Base-by-base conservation (phyloP, 2,113 vertebrate genomes). In the Athene noctua region DNA sequence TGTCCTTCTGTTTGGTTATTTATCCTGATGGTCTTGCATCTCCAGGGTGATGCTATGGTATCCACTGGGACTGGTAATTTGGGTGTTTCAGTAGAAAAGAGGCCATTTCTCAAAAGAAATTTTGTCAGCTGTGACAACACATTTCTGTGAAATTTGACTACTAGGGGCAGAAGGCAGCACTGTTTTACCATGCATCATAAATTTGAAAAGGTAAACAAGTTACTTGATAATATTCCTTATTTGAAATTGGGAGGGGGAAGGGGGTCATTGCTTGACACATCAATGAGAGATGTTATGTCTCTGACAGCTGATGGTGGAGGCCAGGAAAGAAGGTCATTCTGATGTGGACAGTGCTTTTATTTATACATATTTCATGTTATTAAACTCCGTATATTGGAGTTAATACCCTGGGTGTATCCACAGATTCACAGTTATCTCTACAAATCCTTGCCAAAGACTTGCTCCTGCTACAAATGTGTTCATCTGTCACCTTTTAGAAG, bases 11-110 rank as follows among this genome's bases (percentile, higher is more conserved):
- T 66, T 62, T 71, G 46, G 83, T 94, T 91, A 86, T 91, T 97
- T 96, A 96, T 97, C 57, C 91, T 96, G 77, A 95, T 95, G 86
- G 73, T 89, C 83, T 87, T 82, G 51, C 68, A 61, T 97, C 95
- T 97, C 97, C 58, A 79, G 94, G 72, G 90, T 86, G 77, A 89
- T 79, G 70, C 47, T 87, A 13, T 65, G 17, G 83, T 96, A 87
- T 94, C 94, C 32, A 13, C n/a, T 95, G 95, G 92, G 95, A 96
- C 91, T 9, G 14, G 66, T 84, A 97, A 98, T 97, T 95, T 93
- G 94, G 61, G 55, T 89, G 94, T 97, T 97, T 94, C 88, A 74
- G 87, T 91, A 94, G 88, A 97, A 97, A 93, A 96, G 65, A 96
- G 74, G 42, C 73, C 71, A 96, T 98, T 94, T 87, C 71, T 97